Base-by-base conservation (phyloP, 2,888 invertebrate species). In the Gortyna flavago region DNA sequence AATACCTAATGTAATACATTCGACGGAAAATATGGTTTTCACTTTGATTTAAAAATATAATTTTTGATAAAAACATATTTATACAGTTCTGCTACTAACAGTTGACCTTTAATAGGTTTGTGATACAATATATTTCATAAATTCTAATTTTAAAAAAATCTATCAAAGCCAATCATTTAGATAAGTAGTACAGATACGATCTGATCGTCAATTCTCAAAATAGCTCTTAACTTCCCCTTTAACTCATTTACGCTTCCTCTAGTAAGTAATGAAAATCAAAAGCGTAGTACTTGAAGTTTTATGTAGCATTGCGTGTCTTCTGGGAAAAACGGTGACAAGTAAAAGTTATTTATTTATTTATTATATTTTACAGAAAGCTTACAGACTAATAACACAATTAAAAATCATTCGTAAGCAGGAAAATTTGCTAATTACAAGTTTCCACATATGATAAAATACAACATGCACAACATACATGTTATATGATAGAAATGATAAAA, bases 1-100 rank as follows among this genome's bases (percentile, higher is more conserved):
- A 79, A 38, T 51, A n/a, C n/a, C n/a, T n/a, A 32, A 81, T 83
- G 25, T 59, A 35, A 66, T 66, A 76, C 41, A 64, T 64, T 62
- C 32, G 38, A 59, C 35, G 38, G 21, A 29, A 57, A 57, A 59
- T n/a, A 44, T 59, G 18, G 32, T 64, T 41, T 54, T 64, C n/a
- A 48, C n/a, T 57, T 8, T 29, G 18, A 64, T 65, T 29, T 16
- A 54, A 75, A n/a, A n/a, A 18, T 13, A 21, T n/a, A 16, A 5
- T 41, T 18, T 32, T 18, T 32, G 2, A 6, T 44, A 48, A 8
- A 35, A 73, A 32, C 2, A 41, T 25, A 7, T 32, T 71, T n/a
- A 41, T 18, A 32, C 0, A 41, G 25, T n/a, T 35, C 21, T 35
- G 16, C 41, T 44, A 11, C 9, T 35, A 35, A 21, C 35, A 9